Evolutionary conservation across 2,113 vertebrate genomes (phyloP).

Genomic region (Morone chrysops): DNA sequence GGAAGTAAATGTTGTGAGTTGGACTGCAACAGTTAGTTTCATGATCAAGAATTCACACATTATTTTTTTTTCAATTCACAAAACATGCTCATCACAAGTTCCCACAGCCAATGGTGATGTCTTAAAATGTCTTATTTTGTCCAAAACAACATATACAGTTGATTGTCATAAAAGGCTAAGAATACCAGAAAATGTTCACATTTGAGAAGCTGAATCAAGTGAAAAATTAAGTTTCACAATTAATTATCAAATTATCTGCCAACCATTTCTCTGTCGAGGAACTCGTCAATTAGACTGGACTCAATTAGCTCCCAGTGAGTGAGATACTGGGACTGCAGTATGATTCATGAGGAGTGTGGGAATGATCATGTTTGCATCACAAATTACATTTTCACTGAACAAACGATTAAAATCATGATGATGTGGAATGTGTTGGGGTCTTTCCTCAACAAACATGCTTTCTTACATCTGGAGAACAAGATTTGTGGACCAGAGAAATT

Average conservation of each 20-base stretch:
- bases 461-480: too few species aligned
- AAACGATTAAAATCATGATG: too few species aligned
- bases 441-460: too few species aligned
- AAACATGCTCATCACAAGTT: background rate
- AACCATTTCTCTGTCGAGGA: background rate
- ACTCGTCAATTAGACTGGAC: background rate
- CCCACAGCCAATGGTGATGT: background rate
- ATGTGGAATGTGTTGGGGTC: too few species aligned
- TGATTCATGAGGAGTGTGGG: too few species aligned
- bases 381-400: too few species aligned
- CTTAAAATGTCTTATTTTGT: background rate
- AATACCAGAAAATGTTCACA: background rate
- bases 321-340: too few species aligned
- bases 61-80: background rate
- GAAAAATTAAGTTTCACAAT: background rate
- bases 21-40: background rate
- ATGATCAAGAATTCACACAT: too few species aligned
- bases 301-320: background rate
- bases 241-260: background rate
- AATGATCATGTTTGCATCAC: too few species aligned
- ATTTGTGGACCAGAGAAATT: too few species aligned
- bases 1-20: background rate
- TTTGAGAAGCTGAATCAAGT: background rate
- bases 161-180: background rate
- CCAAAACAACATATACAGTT: background rate